These are phyloP conservation scores for Steinernema carpocapsae DNA, from an alignment of 2,888 invertebrate genomes.

Conservation along the genomic window DNA sequence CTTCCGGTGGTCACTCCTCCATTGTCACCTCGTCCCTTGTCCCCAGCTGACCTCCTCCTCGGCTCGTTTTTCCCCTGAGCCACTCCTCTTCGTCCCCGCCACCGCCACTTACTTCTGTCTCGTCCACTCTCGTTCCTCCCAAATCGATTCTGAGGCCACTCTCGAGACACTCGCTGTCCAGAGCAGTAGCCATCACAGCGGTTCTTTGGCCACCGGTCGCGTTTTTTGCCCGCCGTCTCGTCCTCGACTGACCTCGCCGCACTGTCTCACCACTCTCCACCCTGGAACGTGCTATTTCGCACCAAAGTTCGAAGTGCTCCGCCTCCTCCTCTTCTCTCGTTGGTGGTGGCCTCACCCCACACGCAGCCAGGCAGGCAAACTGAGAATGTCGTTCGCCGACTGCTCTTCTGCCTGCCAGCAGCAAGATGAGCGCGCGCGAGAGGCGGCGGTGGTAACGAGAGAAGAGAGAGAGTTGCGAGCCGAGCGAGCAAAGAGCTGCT, in stretches of 20 bases:
- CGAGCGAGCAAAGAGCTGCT: no score
- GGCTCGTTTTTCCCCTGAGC: not conserved
- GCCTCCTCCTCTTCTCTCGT: no score
- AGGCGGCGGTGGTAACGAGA: no score
- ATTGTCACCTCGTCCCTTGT: conserved; percentile 3
- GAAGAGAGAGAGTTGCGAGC: no score
- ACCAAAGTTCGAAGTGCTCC: no score
- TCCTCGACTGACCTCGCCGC: conserved; percentile 11
- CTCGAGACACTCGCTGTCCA: not conserved
- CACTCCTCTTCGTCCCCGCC: not conserved
- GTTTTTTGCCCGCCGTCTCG: conserved; percentile 7
- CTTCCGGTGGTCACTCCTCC: no score
- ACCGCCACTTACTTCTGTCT: not conserved
- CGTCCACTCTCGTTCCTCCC: not conserved
- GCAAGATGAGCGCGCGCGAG: not conserved
- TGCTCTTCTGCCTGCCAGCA: conserved; percentile 29
- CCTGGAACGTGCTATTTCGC: not conserved
- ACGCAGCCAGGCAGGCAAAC: conserved; percentile 1
- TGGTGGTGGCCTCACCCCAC: conserved; percentile 4
- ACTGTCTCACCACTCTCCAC: not conserved
- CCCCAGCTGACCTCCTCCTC: not conserved
- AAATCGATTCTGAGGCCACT: conserved; percentile 11
- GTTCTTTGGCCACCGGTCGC: no score
- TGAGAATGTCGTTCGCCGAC: conserved; percentile 9
- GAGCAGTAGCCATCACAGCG: not conserved